phyloP scores from a whole-genome alignment of 2,797 vertebrate genomes.

The Anas flavirostris region DNA sequence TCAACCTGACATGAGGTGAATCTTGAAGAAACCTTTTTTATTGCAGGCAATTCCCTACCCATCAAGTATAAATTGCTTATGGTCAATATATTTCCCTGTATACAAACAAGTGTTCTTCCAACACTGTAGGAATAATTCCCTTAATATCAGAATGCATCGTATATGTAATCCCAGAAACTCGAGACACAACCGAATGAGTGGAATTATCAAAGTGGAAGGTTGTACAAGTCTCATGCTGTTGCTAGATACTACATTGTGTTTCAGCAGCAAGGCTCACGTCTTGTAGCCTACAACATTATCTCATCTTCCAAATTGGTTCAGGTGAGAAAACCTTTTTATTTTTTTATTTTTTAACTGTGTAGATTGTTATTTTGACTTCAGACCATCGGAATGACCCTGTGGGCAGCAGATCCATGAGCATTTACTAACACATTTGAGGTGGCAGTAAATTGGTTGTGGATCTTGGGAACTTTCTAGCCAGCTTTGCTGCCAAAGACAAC shows the following conservation, averaged over 20 bases:
- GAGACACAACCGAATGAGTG: not conserved
- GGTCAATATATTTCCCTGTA: not conserved
- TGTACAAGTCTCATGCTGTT: not conserved
- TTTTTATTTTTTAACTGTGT: not conserved
- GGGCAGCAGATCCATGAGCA: not conserved
- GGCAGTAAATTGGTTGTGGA: not conserved
- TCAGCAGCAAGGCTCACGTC: not conserved
- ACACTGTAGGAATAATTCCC: not conserved
- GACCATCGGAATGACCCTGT: not conserved
- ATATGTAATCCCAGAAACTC: not conserved
- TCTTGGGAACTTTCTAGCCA: not conserved
- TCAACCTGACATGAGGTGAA: not conserved
- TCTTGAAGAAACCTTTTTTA: not conserved
- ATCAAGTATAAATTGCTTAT: not conserved
- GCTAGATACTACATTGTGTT: not conserved
- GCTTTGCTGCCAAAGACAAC: not conserved
- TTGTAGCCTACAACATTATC: not conserved
- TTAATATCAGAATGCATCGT: fast-evolving
- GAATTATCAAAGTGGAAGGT: not conserved
- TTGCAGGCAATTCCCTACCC: not conserved
- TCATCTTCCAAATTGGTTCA: not conserved
- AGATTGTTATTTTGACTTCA: not conserved
- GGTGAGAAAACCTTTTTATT: not conserved
- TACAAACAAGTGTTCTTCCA: not conserved
- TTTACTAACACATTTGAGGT: not conserved